These are phyloP conservation scores for Pachyseris speciosa DNA, from an alignment of 64 coral and sea anemone species.

Conservation along the genomic window DNA sequence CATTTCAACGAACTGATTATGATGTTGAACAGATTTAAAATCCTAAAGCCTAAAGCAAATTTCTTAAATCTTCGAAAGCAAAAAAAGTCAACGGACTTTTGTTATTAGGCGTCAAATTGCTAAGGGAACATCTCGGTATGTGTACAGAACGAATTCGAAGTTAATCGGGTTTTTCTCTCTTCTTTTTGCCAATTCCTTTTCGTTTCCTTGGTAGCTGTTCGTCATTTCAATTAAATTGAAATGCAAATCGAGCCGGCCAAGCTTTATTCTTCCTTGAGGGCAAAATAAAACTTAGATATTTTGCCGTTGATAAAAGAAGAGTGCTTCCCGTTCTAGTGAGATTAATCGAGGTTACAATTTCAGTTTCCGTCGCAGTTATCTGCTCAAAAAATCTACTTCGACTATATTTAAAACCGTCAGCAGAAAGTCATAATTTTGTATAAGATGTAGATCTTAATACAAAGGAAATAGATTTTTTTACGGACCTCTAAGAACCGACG, in stretches of 20 bases:
- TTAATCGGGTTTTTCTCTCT: background rate
- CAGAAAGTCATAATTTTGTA: conserved; percentile 2
- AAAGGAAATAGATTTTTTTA: background rate
- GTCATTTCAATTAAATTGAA: background rate
- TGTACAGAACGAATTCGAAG: no score
- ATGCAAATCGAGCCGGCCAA: background rate
- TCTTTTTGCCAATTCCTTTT: background rate
- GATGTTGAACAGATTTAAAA: conserved; percentile 1
- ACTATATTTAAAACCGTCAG: no score
- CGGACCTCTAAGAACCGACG: background rate
- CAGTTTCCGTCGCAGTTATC: background rate
- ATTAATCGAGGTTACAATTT: conserved; percentile 17
- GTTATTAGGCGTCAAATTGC: background rate
- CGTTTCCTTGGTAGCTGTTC: background rate
- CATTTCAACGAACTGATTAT: background rate
- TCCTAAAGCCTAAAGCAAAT: background rate
- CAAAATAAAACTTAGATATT: background rate
- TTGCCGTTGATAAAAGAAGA: background rate
- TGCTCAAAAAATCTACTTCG: background rate
- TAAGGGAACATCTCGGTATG: background rate
- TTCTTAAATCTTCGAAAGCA: background rate
- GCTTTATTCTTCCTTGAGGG: background rate
- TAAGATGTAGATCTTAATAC: background rate
- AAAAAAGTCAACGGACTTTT: background rate
- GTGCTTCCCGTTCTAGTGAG: background rate